phyloP scores from a whole-genome alignment of 1,140 invertebrate genomes.

The Eumaeus atala region DNA sequence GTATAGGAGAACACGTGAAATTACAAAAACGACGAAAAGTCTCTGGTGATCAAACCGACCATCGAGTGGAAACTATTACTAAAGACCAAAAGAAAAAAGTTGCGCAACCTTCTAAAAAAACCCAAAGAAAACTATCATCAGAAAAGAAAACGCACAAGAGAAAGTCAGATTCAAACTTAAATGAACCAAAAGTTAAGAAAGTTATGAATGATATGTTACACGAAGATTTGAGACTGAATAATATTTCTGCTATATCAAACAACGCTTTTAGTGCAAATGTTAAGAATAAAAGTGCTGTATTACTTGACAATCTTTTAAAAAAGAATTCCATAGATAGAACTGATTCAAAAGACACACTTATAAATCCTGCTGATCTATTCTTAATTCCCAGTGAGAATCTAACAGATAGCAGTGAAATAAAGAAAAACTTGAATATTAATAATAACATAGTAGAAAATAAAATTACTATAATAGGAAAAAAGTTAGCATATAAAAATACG shows the following conservation, averaged over 20 bases:
- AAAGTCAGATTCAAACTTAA: slow-evolving; percentile 39
- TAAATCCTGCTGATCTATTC: slow-evolving; percentile 65
- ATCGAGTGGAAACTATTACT: slow-evolving; percentile 45
- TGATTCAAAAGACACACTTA: slow-evolving; percentile 47
- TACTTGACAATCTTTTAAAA: slow-evolving; percentile 72
- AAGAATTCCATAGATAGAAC: slow-evolving; percentile 75
- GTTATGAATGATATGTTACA: slow-evolving; percentile 35
- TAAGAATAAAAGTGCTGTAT: slow-evolving; percentile 67
- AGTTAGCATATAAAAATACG: slow-evolving; percentile 57
- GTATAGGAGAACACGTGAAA: slow-evolving; percentile 73
- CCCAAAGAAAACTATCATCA: slow-evolving; percentile 34
- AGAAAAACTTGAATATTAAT: slow-evolving; percentile 67
- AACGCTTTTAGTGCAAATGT: slow-evolving; percentile 47
- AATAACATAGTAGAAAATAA: slow-evolving; percentile 74
- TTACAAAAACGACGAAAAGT: slow-evolving; percentile 75
- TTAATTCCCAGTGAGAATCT: slow-evolving; percentile 49
- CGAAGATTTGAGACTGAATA: slow-evolving; percentile 43
- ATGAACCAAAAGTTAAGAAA: slow-evolving; percentile 45
- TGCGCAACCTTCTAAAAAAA: slow-evolving; percentile 38
- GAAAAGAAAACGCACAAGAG: slow-evolving; percentile 56
- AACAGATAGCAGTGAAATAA: slow-evolving; percentile 36
- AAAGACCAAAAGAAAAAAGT: slow-evolving; percentile 57
- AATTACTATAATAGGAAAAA: slow-evolving; percentile 44
- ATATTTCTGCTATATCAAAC: slow-evolving; percentile 38
- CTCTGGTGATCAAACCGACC: slow-evolving; percentile 57